phyloP scores from a whole-genome alignment of 2,113 vertebrate species.

The Poecilia latipinna region DNA sequence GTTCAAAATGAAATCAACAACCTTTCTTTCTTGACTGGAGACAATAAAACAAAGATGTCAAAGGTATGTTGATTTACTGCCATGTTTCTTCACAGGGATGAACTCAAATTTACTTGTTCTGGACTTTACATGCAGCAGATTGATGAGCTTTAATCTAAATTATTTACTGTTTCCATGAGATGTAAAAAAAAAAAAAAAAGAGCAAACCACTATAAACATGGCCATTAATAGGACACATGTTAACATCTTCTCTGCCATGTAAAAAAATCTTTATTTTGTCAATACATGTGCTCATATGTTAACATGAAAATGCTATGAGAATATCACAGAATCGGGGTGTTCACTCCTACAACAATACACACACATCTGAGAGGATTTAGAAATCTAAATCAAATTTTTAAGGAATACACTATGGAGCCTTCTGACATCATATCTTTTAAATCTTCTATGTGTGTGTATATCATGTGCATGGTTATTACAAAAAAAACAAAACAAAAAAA shows the following conservation, averaged over 20 bases:
- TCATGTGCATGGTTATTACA: conserved; percentile 23
- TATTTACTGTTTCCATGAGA: neutral
- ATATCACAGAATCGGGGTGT: neutral
- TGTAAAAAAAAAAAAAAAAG: neutral
- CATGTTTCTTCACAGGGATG: neutral
- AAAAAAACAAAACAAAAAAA: neutral
- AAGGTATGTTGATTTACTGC: conserved; percentile 82
- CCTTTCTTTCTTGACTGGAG: conserved; percentile 96
- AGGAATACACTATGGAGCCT: neutral
- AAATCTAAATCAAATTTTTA: neutral
- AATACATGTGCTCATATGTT: conserved; percentile 40
- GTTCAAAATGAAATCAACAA: conserved; percentile 99
- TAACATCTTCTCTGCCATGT: conserved; percentile 37
- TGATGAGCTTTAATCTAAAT: neutral
- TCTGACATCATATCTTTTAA: neutral
- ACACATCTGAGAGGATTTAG: conserved; percentile 15
- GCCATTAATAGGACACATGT: conserved; percentile 13
- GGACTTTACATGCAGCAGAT: neutral
- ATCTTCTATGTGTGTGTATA: conserved; percentile 17
- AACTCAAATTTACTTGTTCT: neutral
- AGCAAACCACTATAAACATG: neutral
- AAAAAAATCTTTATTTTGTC: neutral
- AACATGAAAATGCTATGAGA: conserved; percentile 15
- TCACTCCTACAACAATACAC: conserved; percentile 2
- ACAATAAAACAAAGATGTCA: conserved; percentile 98